A percentile compares a stretch with the other conserved stretches of the same genome.
Evolutionary conservation across 2,888 invertebrate genomes (phyloP).

Genomic region (Cerceris ruficornis): DNA sequence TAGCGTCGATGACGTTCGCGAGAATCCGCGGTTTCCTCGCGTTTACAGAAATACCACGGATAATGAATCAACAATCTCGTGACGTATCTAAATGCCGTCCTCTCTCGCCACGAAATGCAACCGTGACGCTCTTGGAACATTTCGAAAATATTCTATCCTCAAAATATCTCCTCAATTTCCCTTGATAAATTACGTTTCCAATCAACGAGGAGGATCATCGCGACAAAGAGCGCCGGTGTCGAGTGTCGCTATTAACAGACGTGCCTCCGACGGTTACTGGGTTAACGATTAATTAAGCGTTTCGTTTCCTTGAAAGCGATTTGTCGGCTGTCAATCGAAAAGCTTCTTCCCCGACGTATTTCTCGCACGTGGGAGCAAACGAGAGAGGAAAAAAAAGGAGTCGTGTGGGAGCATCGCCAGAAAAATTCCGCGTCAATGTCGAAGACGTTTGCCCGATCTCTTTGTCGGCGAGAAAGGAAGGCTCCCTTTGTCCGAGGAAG

Average conservation of each 20-base stretch:
- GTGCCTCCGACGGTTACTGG: slow-evolving; percentile 40
- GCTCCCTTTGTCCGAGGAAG: not conserved
- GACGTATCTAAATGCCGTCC: too few species aligned
- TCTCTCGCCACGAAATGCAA: too few species aligned
- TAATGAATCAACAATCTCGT: too few species aligned
- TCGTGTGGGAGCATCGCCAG: not conserved
- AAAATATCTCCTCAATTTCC: not conserved
- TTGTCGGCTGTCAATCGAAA: slow-evolving; percentile 37
- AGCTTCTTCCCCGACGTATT: slow-evolving; percentile 31
- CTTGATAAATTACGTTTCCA: too few species aligned
- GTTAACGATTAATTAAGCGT: slow-evolving; percentile 48
- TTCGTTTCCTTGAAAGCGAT: slow-evolving; percentile 59
- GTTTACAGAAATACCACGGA: not conserved
- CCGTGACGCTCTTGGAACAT: too few species aligned
- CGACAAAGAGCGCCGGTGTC: too few species aligned
- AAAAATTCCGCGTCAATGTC: too few species aligned
- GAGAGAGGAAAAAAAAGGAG: not conserved
- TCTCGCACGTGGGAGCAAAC: not conserved
- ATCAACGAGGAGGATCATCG: too few species aligned
- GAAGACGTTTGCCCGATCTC: too few species aligned
- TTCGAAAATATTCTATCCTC: too few species aligned
- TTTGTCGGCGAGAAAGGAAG: not conserved
- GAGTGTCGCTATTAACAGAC: slow-evolving; percentile 23
- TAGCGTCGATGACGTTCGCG: not conserved
- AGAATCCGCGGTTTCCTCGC: not conserved